Evolutionary conservation across 2,797 vertebrate genomes (phyloP).

Genomic region (Hozukius guyotensis): DNA sequence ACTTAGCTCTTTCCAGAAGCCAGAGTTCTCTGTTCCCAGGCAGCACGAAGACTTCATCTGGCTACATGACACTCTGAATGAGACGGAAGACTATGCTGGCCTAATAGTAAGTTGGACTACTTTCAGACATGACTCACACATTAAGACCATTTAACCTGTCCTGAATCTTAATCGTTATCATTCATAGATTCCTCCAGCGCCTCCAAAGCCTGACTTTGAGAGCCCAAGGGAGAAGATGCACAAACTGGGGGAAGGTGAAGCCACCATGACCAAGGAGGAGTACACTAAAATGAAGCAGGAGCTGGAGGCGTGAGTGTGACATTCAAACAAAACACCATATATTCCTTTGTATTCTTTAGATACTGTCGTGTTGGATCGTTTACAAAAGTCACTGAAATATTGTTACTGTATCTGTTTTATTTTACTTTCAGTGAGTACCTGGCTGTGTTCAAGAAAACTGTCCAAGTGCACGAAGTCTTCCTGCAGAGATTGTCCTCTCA

Average conservation of each 20-base stretch:
- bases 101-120: constrained; percentile 88
- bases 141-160: background rate
- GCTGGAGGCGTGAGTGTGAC: constrained; percentile 91
- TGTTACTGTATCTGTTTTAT: background rate
- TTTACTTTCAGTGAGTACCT: constrained; percentile 86
- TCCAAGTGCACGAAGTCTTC: constrained; percentile 96
- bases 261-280: constrained; percentile 98
- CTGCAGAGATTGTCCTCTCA: constrained; percentile 94
- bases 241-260: constrained; percentile 95
- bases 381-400: background rate
- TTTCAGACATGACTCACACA: background rate
- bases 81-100: constrained; percentile 96
- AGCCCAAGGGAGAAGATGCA: constrained; percentile 98
- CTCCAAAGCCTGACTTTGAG: constrained; percentile 96
- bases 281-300: constrained; percentile 99
- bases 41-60: constrained; percentile 99
- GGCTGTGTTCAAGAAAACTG: constrained; percentile 98
- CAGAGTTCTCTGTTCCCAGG: constrained; percentile 94
- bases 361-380: background rate
- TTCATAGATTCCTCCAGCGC: constrained; percentile 92
- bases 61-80: constrained; percentile 93
- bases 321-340: background rate
- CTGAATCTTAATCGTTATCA: background rate
- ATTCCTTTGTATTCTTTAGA: background rate
- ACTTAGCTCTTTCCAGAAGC: constrained; percentile 91